These are phyloP conservation scores for Myotis davidii DNA, from an alignment of 2,113 vertebrate species.

Conservation along the genomic window DNA sequence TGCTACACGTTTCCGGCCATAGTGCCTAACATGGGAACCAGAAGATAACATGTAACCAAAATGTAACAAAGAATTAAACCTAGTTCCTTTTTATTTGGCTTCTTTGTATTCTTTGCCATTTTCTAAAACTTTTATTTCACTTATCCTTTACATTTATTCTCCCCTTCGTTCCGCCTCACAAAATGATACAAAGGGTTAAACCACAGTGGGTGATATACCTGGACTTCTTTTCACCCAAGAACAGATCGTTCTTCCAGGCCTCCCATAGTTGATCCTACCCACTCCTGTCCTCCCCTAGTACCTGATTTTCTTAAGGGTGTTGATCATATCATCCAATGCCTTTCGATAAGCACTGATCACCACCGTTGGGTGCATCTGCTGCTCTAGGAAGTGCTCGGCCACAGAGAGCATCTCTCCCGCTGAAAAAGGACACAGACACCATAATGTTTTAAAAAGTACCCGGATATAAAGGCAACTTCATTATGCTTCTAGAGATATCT, in stretches of 20 bases:
- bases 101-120: neutral
- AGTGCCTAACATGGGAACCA: neutral
- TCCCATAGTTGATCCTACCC: neutral
- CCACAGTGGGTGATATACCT: too few relatives aligned
- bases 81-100: neutral
- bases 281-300: constrained; percentile 23
- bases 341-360: constrained; percentile 94
- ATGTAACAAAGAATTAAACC: neutral
- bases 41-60: neutral
- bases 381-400: constrained; percentile 96
- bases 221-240: neutral
- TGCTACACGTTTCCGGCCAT: neutral
- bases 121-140: neutral
- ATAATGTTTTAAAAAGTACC: neutral
- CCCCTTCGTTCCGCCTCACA: neutral
- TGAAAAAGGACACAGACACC: constrained; percentile 61
- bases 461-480: neutral
- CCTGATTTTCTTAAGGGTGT: constrained; percentile 91
- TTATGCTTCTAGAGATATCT: neutral
- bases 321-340: constrained; percentile 95
- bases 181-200: neutral
- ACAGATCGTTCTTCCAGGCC: neutral
- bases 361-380: constrained; percentile 98
- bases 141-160: neutral
- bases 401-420: constrained; percentile 98